phyloP scores from a whole-genome alignment of 2,113 vertebrate species.

The Climacteris rufus region DNA sequence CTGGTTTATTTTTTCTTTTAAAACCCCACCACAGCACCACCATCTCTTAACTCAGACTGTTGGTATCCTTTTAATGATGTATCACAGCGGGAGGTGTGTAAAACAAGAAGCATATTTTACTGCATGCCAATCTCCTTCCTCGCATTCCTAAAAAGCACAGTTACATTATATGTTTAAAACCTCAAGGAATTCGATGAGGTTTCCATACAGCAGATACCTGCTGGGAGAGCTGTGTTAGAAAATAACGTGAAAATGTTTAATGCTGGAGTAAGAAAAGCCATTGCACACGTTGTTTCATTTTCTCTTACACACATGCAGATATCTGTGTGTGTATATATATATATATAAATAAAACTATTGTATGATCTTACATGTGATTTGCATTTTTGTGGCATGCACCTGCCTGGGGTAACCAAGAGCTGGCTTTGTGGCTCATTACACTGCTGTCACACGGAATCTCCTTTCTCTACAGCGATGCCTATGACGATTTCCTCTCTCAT shows the following conservation, averaged over 20 bases:
- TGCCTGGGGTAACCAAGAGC: neutral
- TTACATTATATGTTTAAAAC: constrained; percentile 22
- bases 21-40: neutral
- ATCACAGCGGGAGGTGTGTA: neutral
- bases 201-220: neutral
- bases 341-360: neutral
- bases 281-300: neutral
- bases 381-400: neutral
- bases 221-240: neutral
- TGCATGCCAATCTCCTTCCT: neutral
- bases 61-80: neutral
- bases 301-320: neutral
- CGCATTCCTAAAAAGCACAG: neutral
- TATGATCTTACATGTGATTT: neutral
- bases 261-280: neutral
- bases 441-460: neutral
- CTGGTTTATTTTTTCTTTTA: neutral
- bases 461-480: accelerated
- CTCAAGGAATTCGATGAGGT: neutral
- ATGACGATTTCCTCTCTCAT: neutral
- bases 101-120: neutral
- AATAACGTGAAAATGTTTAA: neutral
- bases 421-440: neutral
- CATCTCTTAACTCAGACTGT: neutral
- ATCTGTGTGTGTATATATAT: neutral